Conservation (phyloP, 2,888 invertebrate genomes). For the Nemapogon koenigi region DNA sequence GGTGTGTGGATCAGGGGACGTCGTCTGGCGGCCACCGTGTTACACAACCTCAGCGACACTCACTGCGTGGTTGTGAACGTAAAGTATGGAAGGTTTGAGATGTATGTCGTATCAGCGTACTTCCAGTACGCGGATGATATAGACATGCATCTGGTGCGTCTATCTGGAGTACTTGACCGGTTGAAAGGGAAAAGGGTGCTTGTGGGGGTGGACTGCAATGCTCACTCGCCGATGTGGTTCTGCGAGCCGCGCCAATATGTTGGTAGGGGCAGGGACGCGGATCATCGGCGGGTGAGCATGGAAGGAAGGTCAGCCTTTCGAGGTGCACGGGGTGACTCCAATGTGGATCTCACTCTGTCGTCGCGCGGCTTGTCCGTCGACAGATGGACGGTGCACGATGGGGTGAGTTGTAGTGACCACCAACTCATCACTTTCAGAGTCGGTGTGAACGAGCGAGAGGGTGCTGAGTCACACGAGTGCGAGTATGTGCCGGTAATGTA, state of each 20-base stretch:
- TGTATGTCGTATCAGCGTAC: conserved; percentile 17
- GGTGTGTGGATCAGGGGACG: conserved; percentile 13
- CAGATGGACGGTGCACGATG: background rate
- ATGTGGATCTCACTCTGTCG: conserved; percentile 5
- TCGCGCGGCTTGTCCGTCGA: background rate
- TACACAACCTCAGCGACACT: background rate
- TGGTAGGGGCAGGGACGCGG: conserved; percentile 3
- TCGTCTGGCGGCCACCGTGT: background rate
- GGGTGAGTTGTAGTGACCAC: conserved; percentile 1
- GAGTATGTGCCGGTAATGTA: background rate
- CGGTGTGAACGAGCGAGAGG: no score
- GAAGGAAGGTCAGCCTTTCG: background rate
- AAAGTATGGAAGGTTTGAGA: background rate
- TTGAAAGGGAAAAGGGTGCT: conserved; percentile 1
- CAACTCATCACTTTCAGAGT: background rate
- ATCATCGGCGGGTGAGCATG: background rate
- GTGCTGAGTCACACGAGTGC: no score
- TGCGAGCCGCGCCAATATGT: no score
- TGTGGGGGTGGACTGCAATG: conserved; percentile 8
- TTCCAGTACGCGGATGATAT: conserved; percentile 18
- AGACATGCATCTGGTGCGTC: conserved; percentile 10
- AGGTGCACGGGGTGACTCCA: conserved; percentile 3
- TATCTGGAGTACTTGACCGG: conserved; percentile 1
- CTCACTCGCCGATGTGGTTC: conserved; percentile 11
- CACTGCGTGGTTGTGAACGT: conserved; percentile 15